These are phyloP conservation scores for Chrysolina americana DNA, from an alignment of 2,888 invertebrate species.

Conservation along the genomic window DNA sequence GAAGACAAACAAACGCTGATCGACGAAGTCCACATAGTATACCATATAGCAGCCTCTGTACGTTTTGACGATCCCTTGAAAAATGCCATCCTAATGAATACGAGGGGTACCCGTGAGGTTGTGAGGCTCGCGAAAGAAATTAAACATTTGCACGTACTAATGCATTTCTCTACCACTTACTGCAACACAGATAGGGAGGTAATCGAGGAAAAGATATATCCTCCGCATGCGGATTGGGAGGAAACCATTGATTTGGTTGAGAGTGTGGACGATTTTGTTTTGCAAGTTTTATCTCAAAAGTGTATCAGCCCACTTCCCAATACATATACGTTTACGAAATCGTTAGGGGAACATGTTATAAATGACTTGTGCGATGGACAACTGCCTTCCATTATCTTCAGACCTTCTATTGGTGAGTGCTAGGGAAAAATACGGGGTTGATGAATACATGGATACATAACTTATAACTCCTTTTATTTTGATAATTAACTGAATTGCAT, in stretches of 20 bases:
- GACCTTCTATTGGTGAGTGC: constrained; percentile 89
- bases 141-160: constrained; percentile 71
- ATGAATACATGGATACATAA: not conserved
- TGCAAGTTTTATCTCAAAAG: constrained; percentile 75
- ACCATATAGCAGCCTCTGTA: constrained; percentile 87
- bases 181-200: constrained; percentile 80
- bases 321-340: constrained; percentile 93
- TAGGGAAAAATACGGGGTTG: not conserved
- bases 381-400: constrained; percentile 83
- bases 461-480: no score
- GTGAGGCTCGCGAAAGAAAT: constrained; percentile 75
- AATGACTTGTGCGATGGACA: constrained; percentile 73
- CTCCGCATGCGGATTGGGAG: constrained; percentile 79
- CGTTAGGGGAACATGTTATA: constrained; percentile 86
- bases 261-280: constrained; percentile 65
- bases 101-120: constrained; percentile 78
- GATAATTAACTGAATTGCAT: no score
- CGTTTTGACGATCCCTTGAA: constrained; percentile 87
- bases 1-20: constrained; percentile 71
- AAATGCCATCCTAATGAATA: constrained; percentile 77
- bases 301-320: constrained; percentile 81
- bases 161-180: constrained; percentile 92
- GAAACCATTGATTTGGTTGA: constrained; percentile 78
- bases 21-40: constrained; percentile 78
- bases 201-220: constrained; percentile 85